Evolutionary conservation across 2,888 invertebrate species (phyloP).

Genomic region (Halictus quadricinctus): DNA sequence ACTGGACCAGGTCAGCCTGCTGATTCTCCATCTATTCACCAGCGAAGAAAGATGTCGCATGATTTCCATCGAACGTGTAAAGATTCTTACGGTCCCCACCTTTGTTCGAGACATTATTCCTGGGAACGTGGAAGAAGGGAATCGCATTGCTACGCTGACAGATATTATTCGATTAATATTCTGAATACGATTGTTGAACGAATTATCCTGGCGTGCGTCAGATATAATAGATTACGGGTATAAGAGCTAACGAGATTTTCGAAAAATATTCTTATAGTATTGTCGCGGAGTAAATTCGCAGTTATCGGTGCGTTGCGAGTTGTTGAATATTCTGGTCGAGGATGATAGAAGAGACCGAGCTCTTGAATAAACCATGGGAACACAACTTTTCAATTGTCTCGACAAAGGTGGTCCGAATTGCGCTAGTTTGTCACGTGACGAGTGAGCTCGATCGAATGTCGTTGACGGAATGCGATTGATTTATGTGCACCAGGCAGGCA

Average conservation of each 20-base stretch:
- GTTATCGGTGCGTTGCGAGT: neutral
- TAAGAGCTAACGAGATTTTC: too few relatives aligned
- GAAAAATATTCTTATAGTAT: neutral
- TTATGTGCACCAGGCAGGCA: slow-evolving; percentile 52
- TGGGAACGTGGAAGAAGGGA: slow-evolving; percentile 6
- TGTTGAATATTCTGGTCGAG: slow-evolving; percentile 40
- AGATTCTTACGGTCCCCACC: slow-evolving; percentile 17
- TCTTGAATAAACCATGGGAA: slow-evolving; percentile 62
- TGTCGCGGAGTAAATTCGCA: neutral
- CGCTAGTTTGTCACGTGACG: slow-evolving; percentile 61
- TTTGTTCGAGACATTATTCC: neutral
- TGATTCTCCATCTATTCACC: slow-evolving; percentile 16
- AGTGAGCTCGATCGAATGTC: slow-evolving; percentile 44
- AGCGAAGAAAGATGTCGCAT: slow-evolving; percentile 50
- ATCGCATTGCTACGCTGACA: neutral
- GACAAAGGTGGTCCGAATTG: slow-evolving; percentile 38
- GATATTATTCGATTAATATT: neutral
- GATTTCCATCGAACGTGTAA: slow-evolving; percentile 52
- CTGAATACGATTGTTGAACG: neutral
- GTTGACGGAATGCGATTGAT: slow-evolving; percentile 53
- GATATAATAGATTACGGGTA: too few relatives aligned
- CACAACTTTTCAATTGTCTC: slow-evolving; percentile 49
- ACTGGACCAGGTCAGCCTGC: slow-evolving; percentile 3
- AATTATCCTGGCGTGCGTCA: neutral
- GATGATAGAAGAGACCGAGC: slow-evolving; percentile 22